Base-by-base conservation (phyloP, 2,888 invertebrate genomes). In the Amphipyra berbera region DNA sequence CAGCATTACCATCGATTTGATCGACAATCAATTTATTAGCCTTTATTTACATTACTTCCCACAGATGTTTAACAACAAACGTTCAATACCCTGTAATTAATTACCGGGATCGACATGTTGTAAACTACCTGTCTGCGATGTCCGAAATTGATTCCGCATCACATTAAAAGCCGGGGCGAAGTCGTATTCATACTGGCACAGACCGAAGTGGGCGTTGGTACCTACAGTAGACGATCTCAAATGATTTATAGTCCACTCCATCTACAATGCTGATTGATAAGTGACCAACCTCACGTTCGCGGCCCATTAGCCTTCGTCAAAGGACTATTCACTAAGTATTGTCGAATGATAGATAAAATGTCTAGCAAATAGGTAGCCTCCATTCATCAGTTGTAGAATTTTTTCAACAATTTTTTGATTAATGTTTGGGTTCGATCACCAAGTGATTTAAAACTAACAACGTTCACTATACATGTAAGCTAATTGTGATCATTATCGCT, bases 231-330 rank as follows among this genome's bases (percentile, higher is more conserved):
- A 77, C 64, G 67, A 75, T 83, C 76, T 82, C 80, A 79, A 88
- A 89, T 90, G 86, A 91, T 88, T 89, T 86, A 89, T 78, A 75
- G 77, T 69, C 27, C 76, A 68, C 66, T 77, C 35, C 35, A 46
- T 60, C 52, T 49, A 86, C 86, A 86, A 87, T 83, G 66, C 82
- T 88, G 87, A 90, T 91, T 90, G 88, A 91, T 88, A 87, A 86
- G 87, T 85, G 86, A 87, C 85, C 82, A 86, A 84, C 83, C 83
- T 84, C 79, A 82, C 78, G 82, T 88, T 88, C 80, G 88, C 86
- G 88, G 86, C 72, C 84, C 86, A 92, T 92, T 92, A 88, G 83
- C 81, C 81, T 80, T 81, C 81, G 84, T 90, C 89, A 91, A 90
- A 90, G 83, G 83, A 85, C 85, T 82, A 88, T 89, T 90, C 81